Evolutionary conservation across 2,113 vertebrate species (phyloP).

Genomic region (Panurus biarmicus): DNA sequence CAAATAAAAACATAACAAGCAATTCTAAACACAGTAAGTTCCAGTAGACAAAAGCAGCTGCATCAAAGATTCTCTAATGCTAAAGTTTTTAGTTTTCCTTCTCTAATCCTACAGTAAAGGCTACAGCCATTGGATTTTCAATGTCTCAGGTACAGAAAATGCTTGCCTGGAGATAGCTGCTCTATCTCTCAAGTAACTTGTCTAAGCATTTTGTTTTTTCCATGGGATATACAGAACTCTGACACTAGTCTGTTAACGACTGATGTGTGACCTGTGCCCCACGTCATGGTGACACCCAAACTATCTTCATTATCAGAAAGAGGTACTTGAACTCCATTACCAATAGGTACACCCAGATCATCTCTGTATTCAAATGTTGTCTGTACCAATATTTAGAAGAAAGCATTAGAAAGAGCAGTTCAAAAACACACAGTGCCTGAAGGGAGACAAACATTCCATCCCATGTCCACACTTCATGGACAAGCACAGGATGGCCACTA

Average conservation of each 20-base stretch:
- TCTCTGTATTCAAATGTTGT: not conserved
- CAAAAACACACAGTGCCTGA: not conserved
- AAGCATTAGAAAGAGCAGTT: not conserved
- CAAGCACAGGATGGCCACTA: not conserved
- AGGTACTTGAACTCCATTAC: not conserved
- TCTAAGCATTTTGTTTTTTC: not conserved
- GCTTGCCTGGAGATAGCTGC: not conserved
- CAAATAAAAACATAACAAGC: not conserved
- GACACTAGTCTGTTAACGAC: not conserved
- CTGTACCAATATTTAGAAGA: not conserved
- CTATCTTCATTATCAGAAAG: not conserved
- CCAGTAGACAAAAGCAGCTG: constrained; percentile 13
- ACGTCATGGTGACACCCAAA: not conserved
- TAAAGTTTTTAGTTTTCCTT: not conserved
- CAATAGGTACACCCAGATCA: not conserved
- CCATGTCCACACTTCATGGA: not conserved
- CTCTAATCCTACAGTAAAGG: not conserved
- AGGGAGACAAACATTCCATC: not conserved
- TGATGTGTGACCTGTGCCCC: not conserved
- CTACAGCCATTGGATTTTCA: not conserved
- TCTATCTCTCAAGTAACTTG: not conserved
- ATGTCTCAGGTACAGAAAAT: not conserved
- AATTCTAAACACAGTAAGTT: not conserved
- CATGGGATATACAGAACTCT: not conserved
- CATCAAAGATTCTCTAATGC: not conserved